Base-by-base conservation (phyloP, 2,113 vertebrate genomes). In the Proteles cristata region DNA sequence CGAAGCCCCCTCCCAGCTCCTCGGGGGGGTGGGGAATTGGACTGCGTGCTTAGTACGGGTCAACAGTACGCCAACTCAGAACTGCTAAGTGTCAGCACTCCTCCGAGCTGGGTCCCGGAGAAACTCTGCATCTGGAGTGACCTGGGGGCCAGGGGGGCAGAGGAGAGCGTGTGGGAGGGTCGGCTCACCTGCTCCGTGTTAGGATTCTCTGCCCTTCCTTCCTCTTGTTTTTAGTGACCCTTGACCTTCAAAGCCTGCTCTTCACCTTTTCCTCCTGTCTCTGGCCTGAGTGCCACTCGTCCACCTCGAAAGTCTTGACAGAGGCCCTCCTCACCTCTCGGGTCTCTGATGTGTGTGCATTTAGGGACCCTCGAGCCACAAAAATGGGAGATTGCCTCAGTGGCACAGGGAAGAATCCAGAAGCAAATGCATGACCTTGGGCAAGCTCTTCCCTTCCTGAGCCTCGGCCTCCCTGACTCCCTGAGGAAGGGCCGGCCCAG, bases 141-240 rank as follows among this genome's bases (percentile, higher is more conserved):
- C 39, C 26, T 28, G 11, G 11, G 21, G 53, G 26, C 0, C 43
- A 16, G 19, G 26, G 21, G 21, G 5, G 16, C 68, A 0, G 58
- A 33, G 21, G 50, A n/a, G 14, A 48, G 35, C 8, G 0, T 0
- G 12, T 23, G 69, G n/a, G 7, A 2, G 3, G 2, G 39, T 5
- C 4, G 26, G 31, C 68, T 11, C 0, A 0, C 53, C 25, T n/a
- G 68, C 61, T 74, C 17, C 4, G 0, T 3, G 21, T 43, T 53
- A 25, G 5, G 35, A 21, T 61, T 39, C 19, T 58, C 48, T 61
- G 39, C 50, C 48, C 31, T 33, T 16, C 7, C 23, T 21, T 43
- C 66, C 55, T 23, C 43, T 43, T 73, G 80, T 74, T 73, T 58
- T 39, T 31, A 69, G 92, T 35, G 43, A 85, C 35, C 28, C 15